phyloP scores from a whole-genome alignment of 2,797 vertebrate species.

The Aythya fuligula region DNA sequence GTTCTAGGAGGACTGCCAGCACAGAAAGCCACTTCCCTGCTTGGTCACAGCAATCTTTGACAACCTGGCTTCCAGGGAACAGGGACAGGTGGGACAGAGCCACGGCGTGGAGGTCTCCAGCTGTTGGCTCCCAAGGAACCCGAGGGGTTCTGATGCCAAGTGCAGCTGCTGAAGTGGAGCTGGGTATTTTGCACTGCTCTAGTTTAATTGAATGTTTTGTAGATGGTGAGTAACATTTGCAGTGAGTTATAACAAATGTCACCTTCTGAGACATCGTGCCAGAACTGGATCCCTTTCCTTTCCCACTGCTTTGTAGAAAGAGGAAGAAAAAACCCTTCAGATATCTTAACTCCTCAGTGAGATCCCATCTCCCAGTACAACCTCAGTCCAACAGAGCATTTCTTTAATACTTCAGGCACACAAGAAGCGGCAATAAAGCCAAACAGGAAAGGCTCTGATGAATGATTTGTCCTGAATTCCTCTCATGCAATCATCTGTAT shows the following conservation, averaged over 20 bases:
- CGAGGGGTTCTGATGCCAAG: neutral
- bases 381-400: neutral
- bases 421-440: slow-evolving; percentile 8
- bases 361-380: neutral
- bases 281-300: neutral
- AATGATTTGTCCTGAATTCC: neutral
- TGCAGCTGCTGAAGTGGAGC: slow-evolving; percentile 5
- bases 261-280: slow-evolving; percentile 24
- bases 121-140: neutral
- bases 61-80: neutral
- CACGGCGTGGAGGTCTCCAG: neutral
- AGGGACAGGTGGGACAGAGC: neutral
- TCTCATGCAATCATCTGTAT: neutral
- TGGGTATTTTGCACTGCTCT: slow-evolving; percentile 30
- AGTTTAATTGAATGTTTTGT: slow-evolving; percentile 49
- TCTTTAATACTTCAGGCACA: neutral
- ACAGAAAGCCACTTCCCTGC: neutral
- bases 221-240: slow-evolving; percentile 55
- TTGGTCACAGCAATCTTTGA: neutral
- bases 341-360: neutral
- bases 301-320: neutral
- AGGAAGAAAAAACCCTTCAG: neutral
- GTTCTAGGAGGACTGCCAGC: neutral
- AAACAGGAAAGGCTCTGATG: neutral
- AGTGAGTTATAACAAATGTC: slow-evolving; percentile 61